Base-by-base conservation (phyloP, 2,888 invertebrate species). In the Hydraecia micacea region DNA sequence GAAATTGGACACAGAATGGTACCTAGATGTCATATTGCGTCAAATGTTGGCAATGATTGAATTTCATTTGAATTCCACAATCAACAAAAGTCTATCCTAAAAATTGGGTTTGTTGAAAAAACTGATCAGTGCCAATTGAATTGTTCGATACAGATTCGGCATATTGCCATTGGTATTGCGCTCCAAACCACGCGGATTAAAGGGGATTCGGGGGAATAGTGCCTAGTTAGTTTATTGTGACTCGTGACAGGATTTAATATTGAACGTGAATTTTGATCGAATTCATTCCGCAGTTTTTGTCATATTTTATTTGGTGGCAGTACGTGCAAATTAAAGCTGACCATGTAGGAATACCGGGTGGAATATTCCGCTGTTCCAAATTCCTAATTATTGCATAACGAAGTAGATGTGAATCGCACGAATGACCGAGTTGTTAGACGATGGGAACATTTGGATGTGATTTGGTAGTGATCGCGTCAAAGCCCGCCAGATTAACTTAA, bases 401-500 rank as follows among this genome's bases (percentile, higher is more conserved):
- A 65, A 65, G 65, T 84, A 69, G 55, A 69, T 18, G 25, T 49
- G 55, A 49, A 55, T 67, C 32, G 69, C 68, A 46, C 46, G 36
- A 55, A 67, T 71, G 67, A 60, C 28, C 70, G 63, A 42, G 62
- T 80, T 65, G 70, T 70, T 58, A 21, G 52, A 39, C 28, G 39
- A 90, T 88, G 80, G 82, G 83, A 86, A 83, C 87, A 86, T 88
- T 87, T 89, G 87, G 87, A 91, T 91, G 89, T 91, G 91, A 93
- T 92, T 92, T 88, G 86, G 84, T 84, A 83, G 86, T 83, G 88
- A 90, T 90, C 90, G 90, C 87, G 88, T 91, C 91, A 92, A 91
- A 92, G 83, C 89, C 87, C 81, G 76, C 83, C 83, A 89, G 90
- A 92, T 91, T 91, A 92, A 92, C 91, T 92, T 88, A 87, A 91